These are phyloP conservation scores for Lithobius niger DNA, from an alignment of 1,140 invertebrate species.

Conservation along the genomic window DNA sequence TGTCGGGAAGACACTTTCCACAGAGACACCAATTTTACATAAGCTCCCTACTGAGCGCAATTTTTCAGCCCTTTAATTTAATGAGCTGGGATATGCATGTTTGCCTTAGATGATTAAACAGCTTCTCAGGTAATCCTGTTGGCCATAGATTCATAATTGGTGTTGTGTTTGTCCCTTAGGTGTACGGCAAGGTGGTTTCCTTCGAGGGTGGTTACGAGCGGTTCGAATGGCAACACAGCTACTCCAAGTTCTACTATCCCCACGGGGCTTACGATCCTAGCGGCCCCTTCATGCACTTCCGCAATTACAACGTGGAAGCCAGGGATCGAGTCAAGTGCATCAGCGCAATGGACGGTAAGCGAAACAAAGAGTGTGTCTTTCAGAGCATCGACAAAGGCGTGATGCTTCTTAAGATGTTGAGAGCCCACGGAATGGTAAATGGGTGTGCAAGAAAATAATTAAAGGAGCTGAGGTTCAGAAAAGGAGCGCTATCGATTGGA, in stretches of 20 bases:
- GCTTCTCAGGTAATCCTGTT: too few relatives aligned
- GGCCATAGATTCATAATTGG: too few relatives aligned
- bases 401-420: too few relatives aligned
- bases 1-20: too few relatives aligned
- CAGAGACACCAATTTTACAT: too few relatives aligned
- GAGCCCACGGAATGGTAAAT: too few relatives aligned
- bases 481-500: too few relatives aligned
- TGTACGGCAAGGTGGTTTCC: slow-evolving; percentile 55
- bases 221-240: slow-evolving; percentile 91
- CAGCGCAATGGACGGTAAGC: slow-evolving; percentile 66
- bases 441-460: too few relatives aligned
- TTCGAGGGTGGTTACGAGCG: slow-evolving; percentile 49
- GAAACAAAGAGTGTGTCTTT: slow-evolving; percentile 19
- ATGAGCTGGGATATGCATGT: too few relatives aligned
- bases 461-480: too few relatives aligned
- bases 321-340: slow-evolving; percentile 91
- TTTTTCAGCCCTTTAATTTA: not conserved
- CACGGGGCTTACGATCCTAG: slow-evolving; percentile 72
- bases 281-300: slow-evolving; percentile 89
- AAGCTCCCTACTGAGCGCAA: too few relatives aligned
- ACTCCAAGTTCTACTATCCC: slow-evolving; percentile 78
- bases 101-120: too few relatives aligned
- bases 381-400: slow-evolving; percentile 67
- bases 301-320: slow-evolving; percentile 93
- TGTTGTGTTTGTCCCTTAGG: slow-evolving; percentile 32